A percentile compares a stretch with the other conserved stretches of the same genome.
phyloP scores from a whole-genome alignment of 2,888 invertebrate species.

The Lycia hirtaria region DNA sequence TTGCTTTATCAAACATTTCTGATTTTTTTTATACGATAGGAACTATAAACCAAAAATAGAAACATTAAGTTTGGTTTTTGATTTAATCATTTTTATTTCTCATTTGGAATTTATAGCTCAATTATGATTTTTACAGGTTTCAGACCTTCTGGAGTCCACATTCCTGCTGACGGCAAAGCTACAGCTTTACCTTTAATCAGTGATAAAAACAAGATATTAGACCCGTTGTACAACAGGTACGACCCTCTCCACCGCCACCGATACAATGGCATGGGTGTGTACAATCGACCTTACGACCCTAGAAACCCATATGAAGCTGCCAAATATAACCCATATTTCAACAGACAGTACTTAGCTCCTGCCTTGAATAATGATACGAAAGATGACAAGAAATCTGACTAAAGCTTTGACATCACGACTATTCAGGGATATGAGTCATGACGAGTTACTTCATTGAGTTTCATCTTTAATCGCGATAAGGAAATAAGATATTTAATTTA shows the following conservation, averaged over 20 bases:
- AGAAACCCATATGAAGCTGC: constrained; percentile 52
- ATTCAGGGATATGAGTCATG: neutral
- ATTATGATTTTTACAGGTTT: constrained; percentile 80
- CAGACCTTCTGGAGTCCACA: constrained; percentile 87
- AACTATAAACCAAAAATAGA: no score
- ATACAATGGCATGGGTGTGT: constrained; percentile 49
- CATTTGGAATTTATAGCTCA: no score
- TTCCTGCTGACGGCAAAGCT: constrained; percentile 86
- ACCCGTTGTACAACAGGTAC: constrained; percentile 58
- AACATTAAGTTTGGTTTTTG: no score
- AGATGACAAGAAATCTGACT: constrained; percentile 46
- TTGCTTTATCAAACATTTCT: no score
- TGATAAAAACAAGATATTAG: constrained; percentile 51
- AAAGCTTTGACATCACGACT: constrained; percentile 18
- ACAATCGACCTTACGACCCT: constrained; percentile 53
- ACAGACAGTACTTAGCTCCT: constrained; percentile 46
- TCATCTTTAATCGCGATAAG: no score
- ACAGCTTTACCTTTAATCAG: constrained; percentile 68
- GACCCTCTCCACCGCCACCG: constrained; percentile 51
- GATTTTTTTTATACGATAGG: no score
- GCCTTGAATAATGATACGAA: constrained; percentile 28
- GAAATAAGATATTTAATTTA: no score
- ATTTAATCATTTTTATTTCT: no score
- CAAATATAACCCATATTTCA: constrained; percentile 48
- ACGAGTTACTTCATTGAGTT: neutral